phyloP scores from a whole-genome alignment of 92 coral and sea anemone species.

The Umimayanthus kanabou region DNA sequence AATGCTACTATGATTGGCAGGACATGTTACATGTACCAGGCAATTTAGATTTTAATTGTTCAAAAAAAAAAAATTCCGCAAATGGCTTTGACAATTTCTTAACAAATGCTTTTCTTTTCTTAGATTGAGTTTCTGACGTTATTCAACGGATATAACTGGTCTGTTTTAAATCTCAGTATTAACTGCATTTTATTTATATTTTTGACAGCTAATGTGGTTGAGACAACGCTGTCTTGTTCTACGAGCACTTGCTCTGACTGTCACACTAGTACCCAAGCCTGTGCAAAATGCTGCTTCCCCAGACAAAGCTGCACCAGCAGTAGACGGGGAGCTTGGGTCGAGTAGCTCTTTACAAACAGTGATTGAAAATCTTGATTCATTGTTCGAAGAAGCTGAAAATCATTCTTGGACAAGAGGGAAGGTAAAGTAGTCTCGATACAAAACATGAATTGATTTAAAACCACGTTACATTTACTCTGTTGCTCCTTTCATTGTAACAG shows the following conservation, averaged over 20 bases:
- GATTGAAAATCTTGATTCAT: conserved; percentile 53
- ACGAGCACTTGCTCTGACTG: conserved; percentile 73
- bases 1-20: too few relatives aligned
- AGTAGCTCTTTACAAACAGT: conserved; percentile 54
- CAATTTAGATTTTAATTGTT: too few relatives aligned
- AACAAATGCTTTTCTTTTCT: too few relatives aligned
- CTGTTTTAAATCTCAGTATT: neutral
- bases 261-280: conserved; percentile 67
- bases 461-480: neutral
- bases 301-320: conserved; percentile 18
- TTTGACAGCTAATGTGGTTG: conserved; percentile 81
- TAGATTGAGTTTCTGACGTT: neutral
- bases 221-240: conserved; percentile 73
- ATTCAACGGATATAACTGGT: neutral
- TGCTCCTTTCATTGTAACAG: neutral
- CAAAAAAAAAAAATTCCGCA: too few relatives aligned
- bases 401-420: conserved; percentile 60
- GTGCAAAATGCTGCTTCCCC: conserved; percentile 49
- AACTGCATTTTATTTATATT: neutral
- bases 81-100: too few relatives aligned
- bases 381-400: conserved; percentile 58
- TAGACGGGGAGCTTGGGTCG: conserved; percentile 52
- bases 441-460: neutral
- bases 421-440: conserved; percentile 38
- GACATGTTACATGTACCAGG: too few relatives aligned